phyloP scores from a whole-genome alignment of 1,140 invertebrate species.

The Euura saliciscinereae region DNA sequence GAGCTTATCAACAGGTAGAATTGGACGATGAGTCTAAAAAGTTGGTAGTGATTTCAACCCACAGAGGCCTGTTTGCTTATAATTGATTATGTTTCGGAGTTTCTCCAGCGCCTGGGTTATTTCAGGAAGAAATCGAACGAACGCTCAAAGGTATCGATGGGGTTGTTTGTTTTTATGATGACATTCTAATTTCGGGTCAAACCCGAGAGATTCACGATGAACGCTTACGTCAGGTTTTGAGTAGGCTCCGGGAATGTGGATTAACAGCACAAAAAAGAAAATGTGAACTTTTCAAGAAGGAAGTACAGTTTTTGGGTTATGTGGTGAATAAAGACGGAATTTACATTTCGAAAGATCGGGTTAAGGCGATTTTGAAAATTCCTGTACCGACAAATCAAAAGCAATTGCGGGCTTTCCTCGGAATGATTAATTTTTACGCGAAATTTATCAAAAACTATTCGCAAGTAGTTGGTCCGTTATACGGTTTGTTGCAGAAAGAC shows the following conservation, averaged over 20 bases:
- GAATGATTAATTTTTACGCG: neutral
- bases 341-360: conserved; percentile 1
- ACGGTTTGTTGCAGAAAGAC: conserved; percentile 20
- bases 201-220: neutral
- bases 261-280: neutral
- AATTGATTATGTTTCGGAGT: conserved; percentile 43
- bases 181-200: no score
- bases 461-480: conserved; percentile 17
- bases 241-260: conserved; percentile 1
- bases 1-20: conserved; percentile 43
- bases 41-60: conserved; percentile 20
- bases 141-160: neutral
- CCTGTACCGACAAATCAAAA: neutral
- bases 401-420: neutral
- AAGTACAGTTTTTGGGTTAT: conserved; percentile 11
- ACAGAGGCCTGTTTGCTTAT: conserved; percentile 32
- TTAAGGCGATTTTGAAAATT: neutral
- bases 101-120: conserved; percentile 17
- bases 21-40: conserved; percentile 35
- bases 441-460: conserved; percentile 16
- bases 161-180: no score
- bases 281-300: neutral
- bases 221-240: conserved; percentile 4
- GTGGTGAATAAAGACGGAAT: neutral
- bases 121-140: neutral